phyloP scores from a whole-genome alignment of 2,113 vertebrate genomes.

The Corythornis vintsioides region DNA sequence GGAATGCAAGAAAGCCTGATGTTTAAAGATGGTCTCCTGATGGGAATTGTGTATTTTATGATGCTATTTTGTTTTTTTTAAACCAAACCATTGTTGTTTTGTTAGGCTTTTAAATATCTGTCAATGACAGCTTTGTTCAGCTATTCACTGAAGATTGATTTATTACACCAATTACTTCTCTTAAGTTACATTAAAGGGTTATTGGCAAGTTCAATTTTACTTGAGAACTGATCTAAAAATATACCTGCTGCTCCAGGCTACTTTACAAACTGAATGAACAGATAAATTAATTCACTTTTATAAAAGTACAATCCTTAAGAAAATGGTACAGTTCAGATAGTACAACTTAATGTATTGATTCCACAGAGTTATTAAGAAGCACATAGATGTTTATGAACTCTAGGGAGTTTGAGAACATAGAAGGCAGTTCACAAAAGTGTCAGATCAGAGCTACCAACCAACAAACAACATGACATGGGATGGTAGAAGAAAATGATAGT shows the following conservation, averaged over 20 bases:
- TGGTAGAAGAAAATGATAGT: neutral
- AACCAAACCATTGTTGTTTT: neutral
- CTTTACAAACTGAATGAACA: neutral
- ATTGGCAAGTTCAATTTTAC: neutral
- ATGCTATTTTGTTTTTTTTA: neutral
- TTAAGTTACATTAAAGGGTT: neutral
- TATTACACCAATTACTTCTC: neutral
- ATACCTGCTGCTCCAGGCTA: neutral
- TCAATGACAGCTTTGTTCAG: neutral
- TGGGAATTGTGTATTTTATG: neutral
- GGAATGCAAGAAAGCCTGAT: neutral
- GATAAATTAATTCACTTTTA: neutral
- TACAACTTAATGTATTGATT: too few species aligned
- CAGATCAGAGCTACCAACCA: neutral
- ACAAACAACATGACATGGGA: neutral
- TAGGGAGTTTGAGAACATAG: neutral
- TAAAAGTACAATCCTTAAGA: neutral
- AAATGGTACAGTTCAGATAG: neutral
- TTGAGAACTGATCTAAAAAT: conserved; percentile 2
- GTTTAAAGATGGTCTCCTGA: neutral
- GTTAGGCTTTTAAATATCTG: neutral
- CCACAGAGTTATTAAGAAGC: neutral
- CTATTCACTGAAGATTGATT: neutral
- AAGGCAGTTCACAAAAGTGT: neutral
- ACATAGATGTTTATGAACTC: neutral